Evolutionary conservation across 2,113 vertebrate species (phyloP).

Genomic region (Hoplias malabaricus): DNA sequence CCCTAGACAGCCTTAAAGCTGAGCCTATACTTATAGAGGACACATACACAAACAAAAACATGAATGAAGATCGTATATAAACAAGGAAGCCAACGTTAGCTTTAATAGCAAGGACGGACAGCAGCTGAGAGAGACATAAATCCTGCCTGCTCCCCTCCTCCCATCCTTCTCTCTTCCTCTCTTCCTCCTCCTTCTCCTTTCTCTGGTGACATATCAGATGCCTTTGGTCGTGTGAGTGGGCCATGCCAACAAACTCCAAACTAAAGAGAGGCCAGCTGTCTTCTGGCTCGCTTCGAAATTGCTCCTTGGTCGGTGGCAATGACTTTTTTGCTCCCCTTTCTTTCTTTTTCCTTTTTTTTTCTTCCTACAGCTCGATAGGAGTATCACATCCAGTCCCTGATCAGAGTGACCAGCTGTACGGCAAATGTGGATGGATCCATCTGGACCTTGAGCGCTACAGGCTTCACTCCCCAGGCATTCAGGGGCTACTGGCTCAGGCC

Average conservation of each 20-base stretch:
- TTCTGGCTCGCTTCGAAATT: conserved; percentile 81
- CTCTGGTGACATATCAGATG: conserved; percentile 75
- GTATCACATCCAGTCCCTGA: conserved; percentile 89
- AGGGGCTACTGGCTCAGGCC: conserved; percentile 80
- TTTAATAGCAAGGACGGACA: conserved; percentile 67
- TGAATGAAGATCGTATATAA: conserved; percentile 57
- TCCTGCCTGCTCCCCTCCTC: conserved; percentile 41
- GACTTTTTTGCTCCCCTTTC: conserved; percentile 70
- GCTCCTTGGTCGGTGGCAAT: conserved; percentile 78
- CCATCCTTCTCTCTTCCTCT: neutral
- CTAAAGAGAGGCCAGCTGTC: conserved; percentile 82
- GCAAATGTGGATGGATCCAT: conserved; percentile 90
- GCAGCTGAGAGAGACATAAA: conserved; percentile 77
- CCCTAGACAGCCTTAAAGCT: too few relatives aligned
- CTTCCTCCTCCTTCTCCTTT: conserved; percentile 42
- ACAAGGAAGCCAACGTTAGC: conserved; percentile 61
- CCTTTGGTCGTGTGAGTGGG: conserved; percentile 74
- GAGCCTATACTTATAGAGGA: neutral
- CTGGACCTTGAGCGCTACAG: conserved; percentile 87
- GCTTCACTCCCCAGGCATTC: conserved; percentile 87
- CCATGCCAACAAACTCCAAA: conserved; percentile 80
- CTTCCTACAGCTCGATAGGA: conserved; percentile 67
- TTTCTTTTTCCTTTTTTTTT: conserved; percentile 56
- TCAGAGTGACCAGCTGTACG: conserved; percentile 96
- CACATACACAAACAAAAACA: conserved; percentile 13